These are phyloP conservation scores for Daboia siamensis DNA, from an alignment of 2,113 vertebrate species.

Conservation along the genomic window DNA sequence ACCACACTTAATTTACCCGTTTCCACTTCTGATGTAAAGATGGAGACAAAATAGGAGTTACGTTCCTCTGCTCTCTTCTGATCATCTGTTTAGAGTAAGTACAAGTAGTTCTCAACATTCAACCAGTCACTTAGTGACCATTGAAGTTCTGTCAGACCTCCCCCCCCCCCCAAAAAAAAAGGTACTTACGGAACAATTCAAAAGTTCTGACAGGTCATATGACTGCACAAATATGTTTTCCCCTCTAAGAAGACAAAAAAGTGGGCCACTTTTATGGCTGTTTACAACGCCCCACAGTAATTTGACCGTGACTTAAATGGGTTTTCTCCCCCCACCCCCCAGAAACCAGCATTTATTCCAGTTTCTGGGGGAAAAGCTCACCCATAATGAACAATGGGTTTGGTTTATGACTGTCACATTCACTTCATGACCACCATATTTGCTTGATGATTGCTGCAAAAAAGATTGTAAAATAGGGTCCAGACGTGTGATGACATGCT, in stretches of 20 bases:
- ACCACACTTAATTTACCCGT: not conserved
- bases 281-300: not conserved
- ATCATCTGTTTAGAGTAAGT: not conserved
- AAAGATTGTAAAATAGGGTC: not conserved
- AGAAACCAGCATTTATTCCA: not conserved
- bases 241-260: not conserved
- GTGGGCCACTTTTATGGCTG: not conserved
- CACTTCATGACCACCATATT: not conserved
- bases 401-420: not conserved
- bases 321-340: not conserved
- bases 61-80: not conserved
- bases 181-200: not conserved
- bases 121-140: not conserved
- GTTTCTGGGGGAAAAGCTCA: fast-evolving
- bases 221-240: not conserved
- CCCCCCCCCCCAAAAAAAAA: not conserved
- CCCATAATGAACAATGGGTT: not conserved
- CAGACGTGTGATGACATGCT: not conserved
- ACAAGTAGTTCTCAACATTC: not conserved
- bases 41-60: not conserved
- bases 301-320: not conserved
- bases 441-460: not conserved
- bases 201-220: not conserved
- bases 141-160: not conserved
- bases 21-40: not conserved